These are phyloP conservation scores for Pocillopora verrucosa DNA, from an alignment of 64 coral and sea anemone genomes.

Conservation along the genomic window DNA sequence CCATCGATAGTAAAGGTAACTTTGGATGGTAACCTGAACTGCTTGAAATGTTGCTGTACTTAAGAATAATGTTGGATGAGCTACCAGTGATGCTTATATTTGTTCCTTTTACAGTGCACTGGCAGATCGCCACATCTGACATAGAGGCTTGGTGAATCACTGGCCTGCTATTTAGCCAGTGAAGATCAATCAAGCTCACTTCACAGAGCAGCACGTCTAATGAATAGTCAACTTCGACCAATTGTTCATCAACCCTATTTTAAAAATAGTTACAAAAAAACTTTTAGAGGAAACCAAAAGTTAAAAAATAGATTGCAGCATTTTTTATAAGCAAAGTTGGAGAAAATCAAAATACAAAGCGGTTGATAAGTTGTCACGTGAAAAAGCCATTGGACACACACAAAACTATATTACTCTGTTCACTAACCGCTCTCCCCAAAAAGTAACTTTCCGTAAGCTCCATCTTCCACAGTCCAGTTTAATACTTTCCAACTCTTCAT, in stretches of 20 bases:
- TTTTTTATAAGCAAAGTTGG: no score
- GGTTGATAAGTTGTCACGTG: no score
- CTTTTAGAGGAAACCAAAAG: not conserved
- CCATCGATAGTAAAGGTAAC: conserved; percentile 7
- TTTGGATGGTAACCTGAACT: not conserved
- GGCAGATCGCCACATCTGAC: conserved; percentile 1
- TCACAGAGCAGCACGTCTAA: conserved; percentile 14
- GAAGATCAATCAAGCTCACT: not conserved
- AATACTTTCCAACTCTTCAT: not conserved
- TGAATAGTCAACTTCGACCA: conserved; percentile 15
- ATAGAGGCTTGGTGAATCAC: not conserved
- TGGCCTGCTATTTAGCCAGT: not conserved
- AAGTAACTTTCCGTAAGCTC: conserved; percentile 9
- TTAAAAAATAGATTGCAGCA: no score
- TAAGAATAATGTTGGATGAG: conserved; percentile 23
- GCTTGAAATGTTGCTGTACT: not conserved
- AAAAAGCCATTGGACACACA: no score
- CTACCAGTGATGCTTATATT: not conserved
- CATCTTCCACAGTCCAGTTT: conserved; percentile 18
- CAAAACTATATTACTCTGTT: no score
- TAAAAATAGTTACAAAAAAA: not conserved
- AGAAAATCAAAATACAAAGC: no score
- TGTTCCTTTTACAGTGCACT: not conserved
- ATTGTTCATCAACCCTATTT: not conserved
- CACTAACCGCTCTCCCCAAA: not conserved